phyloP scores from a whole-genome alignment of 2,888 invertebrate genomes.

The Chrysopilus asiliformis region DNA sequence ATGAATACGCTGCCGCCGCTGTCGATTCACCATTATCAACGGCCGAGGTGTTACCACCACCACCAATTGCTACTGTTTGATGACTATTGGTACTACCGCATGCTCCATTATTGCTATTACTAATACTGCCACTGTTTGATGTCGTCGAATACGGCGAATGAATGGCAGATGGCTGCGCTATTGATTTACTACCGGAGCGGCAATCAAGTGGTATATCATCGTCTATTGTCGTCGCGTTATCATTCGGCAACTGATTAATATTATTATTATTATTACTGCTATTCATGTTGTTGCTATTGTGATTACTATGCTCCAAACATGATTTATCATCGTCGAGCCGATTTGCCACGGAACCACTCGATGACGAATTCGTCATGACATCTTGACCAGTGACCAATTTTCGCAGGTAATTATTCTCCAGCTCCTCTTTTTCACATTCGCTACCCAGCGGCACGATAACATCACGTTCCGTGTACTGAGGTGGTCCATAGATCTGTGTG shows the following conservation, averaged over 20 bases:
- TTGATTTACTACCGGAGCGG: neutral
- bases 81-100: constrained; percentile 2
- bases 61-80: no score
- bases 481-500: constrained; percentile 65
- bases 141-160: neutral
- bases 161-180: neutral
- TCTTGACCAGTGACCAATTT: constrained; percentile 24
- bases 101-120: neutral
- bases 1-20: no score
- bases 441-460: constrained; percentile 40
- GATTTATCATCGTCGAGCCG: constrained; percentile 1
- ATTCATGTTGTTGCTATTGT: neutral
- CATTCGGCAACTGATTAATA: neutral
- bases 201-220: no score
- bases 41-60: neutral
- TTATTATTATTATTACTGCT: neutral
- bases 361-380: constrained; percentile 2
- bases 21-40: neutral
- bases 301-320: neutral
- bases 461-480: constrained; percentile 73
- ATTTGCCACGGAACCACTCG: constrained; percentile 9
- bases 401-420: constrained; percentile 29
- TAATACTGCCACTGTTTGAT: no score
- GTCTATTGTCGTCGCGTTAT: neutral
- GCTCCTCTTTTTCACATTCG: constrained; percentile 29